A percentile compares a stretch with the other conserved stretches of the same genome.
These are phyloP conservation scores for Takifugu rubripes DNA, from an alignment of 2,797 vertebrate species.

Conservation along the genomic window DNA sequence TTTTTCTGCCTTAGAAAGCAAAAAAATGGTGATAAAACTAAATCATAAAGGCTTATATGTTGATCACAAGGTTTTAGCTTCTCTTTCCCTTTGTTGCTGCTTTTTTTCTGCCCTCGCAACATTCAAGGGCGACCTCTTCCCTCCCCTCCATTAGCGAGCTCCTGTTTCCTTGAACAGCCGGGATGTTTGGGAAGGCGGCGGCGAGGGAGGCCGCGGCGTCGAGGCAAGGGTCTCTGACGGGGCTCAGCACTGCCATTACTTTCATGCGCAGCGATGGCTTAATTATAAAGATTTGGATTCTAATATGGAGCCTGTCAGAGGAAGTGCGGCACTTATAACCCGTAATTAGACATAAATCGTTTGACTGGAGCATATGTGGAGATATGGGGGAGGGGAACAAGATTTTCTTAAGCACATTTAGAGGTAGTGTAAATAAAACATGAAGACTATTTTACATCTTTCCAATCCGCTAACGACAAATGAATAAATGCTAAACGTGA, in stretches of 20 bases:
- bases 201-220: conserved; percentile 48
- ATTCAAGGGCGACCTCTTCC: conserved; percentile 51
- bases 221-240: conserved; percentile 71
- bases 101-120: conserved; percentile 16
- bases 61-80: too few relatives aligned
- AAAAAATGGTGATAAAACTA: too few relatives aligned
- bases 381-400: conserved; percentile 42
- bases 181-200: conserved; percentile 41
- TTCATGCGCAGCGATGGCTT: conserved; percentile 75
- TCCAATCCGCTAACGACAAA: too few relatives aligned
- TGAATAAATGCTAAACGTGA: too few relatives aligned
- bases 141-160: conserved; percentile 33
- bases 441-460: too few relatives aligned
- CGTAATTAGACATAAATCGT: conserved; percentile 75
- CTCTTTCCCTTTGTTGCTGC: background rate
- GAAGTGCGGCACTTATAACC: conserved; percentile 67
- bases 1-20: too few relatives aligned
- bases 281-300: conserved; percentile 79
- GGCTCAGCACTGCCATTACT: conserved; percentile 70
- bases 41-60: too few relatives aligned
- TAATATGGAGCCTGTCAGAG: conserved; percentile 72
- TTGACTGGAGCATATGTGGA: conserved; percentile 64
- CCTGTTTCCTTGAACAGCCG: conserved; percentile 56
- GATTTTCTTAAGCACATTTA: conserved; percentile 2
- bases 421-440: background rate